Evolutionary conservation across 2,888 invertebrate species (phyloP).

Genomic region (Luperina testacea): DNA sequence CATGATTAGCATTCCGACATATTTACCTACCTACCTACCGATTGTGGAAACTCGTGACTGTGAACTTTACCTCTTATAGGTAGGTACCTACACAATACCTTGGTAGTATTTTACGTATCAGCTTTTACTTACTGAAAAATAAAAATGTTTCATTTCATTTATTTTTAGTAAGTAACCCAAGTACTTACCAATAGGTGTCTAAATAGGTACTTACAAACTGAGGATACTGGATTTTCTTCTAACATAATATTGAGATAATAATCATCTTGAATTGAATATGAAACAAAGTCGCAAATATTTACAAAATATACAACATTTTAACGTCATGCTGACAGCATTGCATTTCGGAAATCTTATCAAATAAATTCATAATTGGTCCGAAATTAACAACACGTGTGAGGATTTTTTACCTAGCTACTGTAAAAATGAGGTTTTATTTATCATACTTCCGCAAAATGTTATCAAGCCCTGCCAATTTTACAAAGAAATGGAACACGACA

Average conservation of each 20-base stretch:
- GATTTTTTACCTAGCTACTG: too few relatives aligned
- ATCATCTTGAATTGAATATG: neutral
- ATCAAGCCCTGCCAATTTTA: too few relatives aligned
- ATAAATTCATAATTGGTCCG: neutral
- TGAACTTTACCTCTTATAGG: conserved; percentile 21
- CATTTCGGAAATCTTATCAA: neutral
- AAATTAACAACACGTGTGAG: too few relatives aligned
- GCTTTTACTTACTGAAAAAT: neutral
- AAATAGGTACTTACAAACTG: neutral
- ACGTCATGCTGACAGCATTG: neutral
- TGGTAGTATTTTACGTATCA: neutral
- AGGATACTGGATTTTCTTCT: neutral
- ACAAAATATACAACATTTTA: neutral
- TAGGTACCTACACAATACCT: neutral
- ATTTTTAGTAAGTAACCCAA: neutral
- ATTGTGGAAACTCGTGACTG: conserved; percentile 34
- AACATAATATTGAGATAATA: neutral
- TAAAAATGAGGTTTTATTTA: too few relatives aligned
- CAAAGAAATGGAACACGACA: too few relatives aligned
- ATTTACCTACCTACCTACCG: neutral
- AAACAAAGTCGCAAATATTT: neutral
- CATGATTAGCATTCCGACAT: conserved; percentile 36
- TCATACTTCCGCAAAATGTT: too few relatives aligned
- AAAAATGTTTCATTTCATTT: neutral
- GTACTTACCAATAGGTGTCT: neutral